Evolutionary conservation across 2,888 invertebrate species (phyloP), one percentile per base, ranked within the genome.

Genomic region (Ephialtes manifestator): DNA sequence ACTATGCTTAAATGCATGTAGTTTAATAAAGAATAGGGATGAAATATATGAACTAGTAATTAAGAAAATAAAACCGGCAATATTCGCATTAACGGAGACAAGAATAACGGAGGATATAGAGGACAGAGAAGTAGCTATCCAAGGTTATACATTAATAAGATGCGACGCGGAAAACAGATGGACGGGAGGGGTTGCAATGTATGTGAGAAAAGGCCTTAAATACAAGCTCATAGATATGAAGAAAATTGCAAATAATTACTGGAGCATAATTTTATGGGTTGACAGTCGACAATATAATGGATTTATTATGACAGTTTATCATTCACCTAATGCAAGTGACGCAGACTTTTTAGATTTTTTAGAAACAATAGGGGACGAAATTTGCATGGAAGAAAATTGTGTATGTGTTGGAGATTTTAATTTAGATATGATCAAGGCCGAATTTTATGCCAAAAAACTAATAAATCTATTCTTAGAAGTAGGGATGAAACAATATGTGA

Each of bases 101-200:
- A 71, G 82, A 46, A 24, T 48, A 11, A 85, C 60, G 5, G 74
- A 72, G 5, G 85, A 78, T 1, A 78, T 85, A 7, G 74, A 72
- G 0, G 72, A 80, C 5, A 4, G 39, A 0, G 72, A 72, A 18
- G 24, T 80, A 13, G 53, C 24, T 3, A 72, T 82, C 67, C 1
- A 31, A 67, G 85, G 82, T 1, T 85, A 84, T 67, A 60, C 39
- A 13, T n/a, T 53, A 28, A n/a, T 82, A 48, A 18, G 85, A 35
- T 85, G 85, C 13, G 78, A 82, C 65, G 39, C 63, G 4, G 74
- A 72, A 48, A 63, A 68, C 13, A 60, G 85, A 48, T 71, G 51
- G 20, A 86, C 83, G 18, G 85, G 83, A 0, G 85, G 80, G 1
- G 83, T 84, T 35, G 65, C 75, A 10, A 28, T 84, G 13, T 86